Evolutionary conservation across 2,113 vertebrate species (phyloP).

Genomic region (Cepphus grylle): DNA sequence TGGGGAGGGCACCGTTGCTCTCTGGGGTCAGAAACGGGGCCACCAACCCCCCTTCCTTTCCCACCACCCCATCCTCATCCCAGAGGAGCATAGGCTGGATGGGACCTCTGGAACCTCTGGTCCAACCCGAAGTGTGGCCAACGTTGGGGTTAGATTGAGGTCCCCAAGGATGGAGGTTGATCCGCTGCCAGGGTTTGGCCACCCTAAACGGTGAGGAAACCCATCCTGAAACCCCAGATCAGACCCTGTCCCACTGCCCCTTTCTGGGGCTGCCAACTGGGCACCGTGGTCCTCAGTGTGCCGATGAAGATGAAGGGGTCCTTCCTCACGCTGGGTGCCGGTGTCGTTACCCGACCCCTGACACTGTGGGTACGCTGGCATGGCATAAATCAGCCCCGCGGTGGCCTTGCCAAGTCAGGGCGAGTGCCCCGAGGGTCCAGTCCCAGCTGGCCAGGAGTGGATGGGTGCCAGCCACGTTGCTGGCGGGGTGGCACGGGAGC

Average conservation of each 20-base stretch:
- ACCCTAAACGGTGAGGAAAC: neutral
- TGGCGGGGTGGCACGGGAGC: neutral
- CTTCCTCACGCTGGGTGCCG: neutral
- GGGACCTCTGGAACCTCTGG: neutral
- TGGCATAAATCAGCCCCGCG: fast-evolving
- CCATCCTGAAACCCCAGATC: neutral
- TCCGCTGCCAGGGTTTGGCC: neutral
- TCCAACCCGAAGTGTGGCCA: neutral
- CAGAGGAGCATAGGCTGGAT: neutral
- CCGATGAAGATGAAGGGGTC: neutral
- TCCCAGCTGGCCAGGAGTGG: neutral
- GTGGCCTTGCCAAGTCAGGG: neutral
- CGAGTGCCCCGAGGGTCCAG: neutral
- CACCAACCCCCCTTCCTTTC: fast-evolving
- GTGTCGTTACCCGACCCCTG: neutral
- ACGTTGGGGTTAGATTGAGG: fast-evolving
- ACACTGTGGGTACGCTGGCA: neutral
- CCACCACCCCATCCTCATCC: neutral
- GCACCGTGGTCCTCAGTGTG: fast-evolving
- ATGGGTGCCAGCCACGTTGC: neutral
- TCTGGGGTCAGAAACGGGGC: neutral
- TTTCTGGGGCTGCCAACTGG: neutral
- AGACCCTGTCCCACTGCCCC: neutral
- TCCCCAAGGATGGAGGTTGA: neutral
- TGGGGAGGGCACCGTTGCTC: neutral